These are phyloP conservation scores for Drosophila chauvacae DNA, from an alignment of 1,140 invertebrate species.

Conservation along the genomic window DNA sequence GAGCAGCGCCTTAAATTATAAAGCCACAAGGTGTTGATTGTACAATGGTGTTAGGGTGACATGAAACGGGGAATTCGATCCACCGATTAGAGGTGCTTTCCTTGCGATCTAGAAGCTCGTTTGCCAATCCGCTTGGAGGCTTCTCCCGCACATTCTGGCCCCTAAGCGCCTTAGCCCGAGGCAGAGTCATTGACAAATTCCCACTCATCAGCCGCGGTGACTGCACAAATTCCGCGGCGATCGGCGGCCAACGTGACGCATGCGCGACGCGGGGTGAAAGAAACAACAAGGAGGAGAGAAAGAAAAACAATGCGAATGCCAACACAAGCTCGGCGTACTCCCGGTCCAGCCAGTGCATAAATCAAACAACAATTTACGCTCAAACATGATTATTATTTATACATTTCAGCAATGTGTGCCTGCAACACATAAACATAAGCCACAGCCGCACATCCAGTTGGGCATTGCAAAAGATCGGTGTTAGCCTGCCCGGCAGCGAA, in stretches of 20 bases:
- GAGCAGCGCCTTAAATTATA: constrained; percentile 17
- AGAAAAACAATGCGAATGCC: constrained; percentile 19
- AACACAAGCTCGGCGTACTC: constrained; percentile 53
- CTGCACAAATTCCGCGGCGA: constrained; percentile 9
- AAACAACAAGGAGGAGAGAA: constrained; percentile 21
- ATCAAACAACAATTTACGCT: constrained; percentile 71
- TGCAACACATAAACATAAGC: constrained; percentile 49
- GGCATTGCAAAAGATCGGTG: constrained; percentile 69
- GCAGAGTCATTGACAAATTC: constrained; percentile 24
- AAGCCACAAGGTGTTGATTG: constrained; percentile 57
- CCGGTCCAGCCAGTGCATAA: constrained; percentile 52
- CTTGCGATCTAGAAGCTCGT: constrained; percentile 2
- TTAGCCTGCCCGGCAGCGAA: constrained; percentile 29
- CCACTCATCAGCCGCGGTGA: constrained; percentile 22
- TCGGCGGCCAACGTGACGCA: constrained; percentile 43
- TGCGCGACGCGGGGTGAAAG: constrained; percentile 38
- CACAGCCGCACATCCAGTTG: constrained; percentile 54
- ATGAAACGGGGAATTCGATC: constrained; percentile 22
- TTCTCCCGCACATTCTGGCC: constrained; percentile 5
- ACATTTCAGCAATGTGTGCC: constrained; percentile 77
- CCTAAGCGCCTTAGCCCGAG: constrained; percentile 16
- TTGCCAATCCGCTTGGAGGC: constrained; percentile 7
- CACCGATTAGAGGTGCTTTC: constrained; percentile 22
- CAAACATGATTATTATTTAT: constrained; percentile 68
- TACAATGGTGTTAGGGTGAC: constrained; percentile 21